Evolutionary conservation across 2,113 vertebrate genomes (phyloP).

Genomic region (Tretioscincus oriximinensis): DNA sequence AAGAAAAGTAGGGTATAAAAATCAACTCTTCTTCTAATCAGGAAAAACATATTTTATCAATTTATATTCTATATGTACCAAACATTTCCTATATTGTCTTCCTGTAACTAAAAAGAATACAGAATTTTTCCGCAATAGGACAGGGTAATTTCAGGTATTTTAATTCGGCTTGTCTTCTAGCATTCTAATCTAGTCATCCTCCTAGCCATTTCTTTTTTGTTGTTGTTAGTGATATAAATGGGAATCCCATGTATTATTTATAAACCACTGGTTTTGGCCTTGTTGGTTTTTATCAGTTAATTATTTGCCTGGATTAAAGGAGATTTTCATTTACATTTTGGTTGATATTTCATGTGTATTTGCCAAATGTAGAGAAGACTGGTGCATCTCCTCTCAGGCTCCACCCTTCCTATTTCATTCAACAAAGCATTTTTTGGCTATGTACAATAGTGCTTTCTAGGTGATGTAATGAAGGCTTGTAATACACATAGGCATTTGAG

Average conservation of each 20-base stretch:
- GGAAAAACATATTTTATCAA: too few relatives aligned
- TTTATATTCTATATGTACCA: too few relatives aligned
- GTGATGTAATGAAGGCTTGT: slow-evolving; percentile 14
- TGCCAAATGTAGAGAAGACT: not conserved
- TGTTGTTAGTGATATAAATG: not conserved
- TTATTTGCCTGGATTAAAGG: not conserved
- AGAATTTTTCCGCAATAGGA: too few relatives aligned
- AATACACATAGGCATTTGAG: not conserved
- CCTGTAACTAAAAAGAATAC: too few relatives aligned
- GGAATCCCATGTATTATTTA: not conserved
- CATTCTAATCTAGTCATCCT: too few relatives aligned
- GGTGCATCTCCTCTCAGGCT: not conserved
- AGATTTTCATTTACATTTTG: not conserved
- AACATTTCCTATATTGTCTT: too few relatives aligned
- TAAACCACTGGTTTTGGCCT: not conserved
- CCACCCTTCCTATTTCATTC: not conserved
- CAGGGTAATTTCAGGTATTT: too few relatives aligned
- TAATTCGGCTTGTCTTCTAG: too few relatives aligned
- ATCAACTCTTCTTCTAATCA: too few relatives aligned
- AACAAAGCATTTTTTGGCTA: slow-evolving; percentile 15
- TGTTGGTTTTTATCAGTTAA: not conserved
- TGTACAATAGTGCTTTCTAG: not conserved
- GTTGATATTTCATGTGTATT: not conserved
- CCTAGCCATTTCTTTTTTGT: not conserved
- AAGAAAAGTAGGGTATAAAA: too few relatives aligned